A percentile compares a stretch with the other conserved stretches of the same genome.
These are phyloP conservation scores for Gryon sp. DNA, from an alignment of 1,140 invertebrate genomes.

Conservation along the genomic window DNA sequence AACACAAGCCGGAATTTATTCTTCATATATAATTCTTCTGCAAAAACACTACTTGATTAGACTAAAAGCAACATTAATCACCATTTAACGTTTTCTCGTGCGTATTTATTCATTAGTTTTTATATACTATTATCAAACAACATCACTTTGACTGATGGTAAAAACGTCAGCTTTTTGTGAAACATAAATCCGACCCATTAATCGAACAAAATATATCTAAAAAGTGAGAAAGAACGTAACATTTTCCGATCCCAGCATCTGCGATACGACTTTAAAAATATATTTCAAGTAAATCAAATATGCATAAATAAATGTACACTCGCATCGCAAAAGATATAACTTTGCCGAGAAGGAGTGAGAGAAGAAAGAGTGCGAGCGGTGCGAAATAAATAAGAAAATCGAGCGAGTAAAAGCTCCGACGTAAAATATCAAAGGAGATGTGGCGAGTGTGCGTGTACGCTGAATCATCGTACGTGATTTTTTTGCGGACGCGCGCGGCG, in stretches of 20 bases:
- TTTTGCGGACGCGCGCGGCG: conserved; percentile 44
- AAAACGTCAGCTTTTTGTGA: conserved; percentile 28
- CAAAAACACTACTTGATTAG: conserved; percentile 14
- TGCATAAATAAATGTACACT: too few relatives aligned
- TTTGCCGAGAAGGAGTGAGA: too few relatives aligned
- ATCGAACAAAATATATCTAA: conserved; percentile 12
- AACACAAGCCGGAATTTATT: too few relatives aligned
- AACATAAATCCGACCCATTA: conserved; percentile 30
- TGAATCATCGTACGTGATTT: conserved; percentile 44
- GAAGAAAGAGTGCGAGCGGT: too few relatives aligned
- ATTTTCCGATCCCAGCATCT: too few relatives aligned
- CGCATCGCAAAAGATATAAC: too few relatives aligned
- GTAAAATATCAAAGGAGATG: not conserved
- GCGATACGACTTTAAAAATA: too few relatives aligned
- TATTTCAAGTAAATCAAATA: too few relatives aligned
- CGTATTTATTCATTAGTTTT: conserved; percentile 43
- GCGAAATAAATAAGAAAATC: conserved; percentile 28
- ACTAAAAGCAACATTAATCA: conserved; percentile 46
- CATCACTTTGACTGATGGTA: conserved; percentile 37
- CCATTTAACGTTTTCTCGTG: conserved; percentile 34
- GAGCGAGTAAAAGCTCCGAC: conserved; percentile 6
- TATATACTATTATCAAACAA: conserved; percentile 20
- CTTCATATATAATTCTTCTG: not conserved
- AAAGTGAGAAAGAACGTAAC: too few relatives aligned
- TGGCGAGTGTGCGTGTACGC: conserved; percentile 20